Base-by-base conservation (phyloP, 2,797 vertebrate species). In the Varecia variegata region DNA sequence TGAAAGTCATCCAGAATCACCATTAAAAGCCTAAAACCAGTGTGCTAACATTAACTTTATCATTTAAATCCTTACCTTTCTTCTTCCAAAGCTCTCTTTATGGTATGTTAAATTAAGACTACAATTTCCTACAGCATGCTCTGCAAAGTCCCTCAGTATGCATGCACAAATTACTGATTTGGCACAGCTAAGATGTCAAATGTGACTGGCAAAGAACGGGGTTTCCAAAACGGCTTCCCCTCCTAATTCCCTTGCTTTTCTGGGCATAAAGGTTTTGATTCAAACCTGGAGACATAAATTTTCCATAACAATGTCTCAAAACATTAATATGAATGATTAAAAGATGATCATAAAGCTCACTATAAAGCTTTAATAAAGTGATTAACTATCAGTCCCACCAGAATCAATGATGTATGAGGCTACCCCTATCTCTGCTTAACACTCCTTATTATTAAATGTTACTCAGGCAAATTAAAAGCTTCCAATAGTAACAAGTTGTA, bases 1-100 rank as follows among this genome's bases (percentile, higher is more conserved):
- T 83, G 7, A 92, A 94, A 88, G 38, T 47, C 58, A 90, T 58
- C 68, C 18, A 90, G 45, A 83, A 88, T 73, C 58, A 94, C 20
- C 27, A 95, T 52, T 76, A 84, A 93, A 92, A 88, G 35, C 54
- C 5, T 32, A 95, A 95, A 97, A 80, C 35, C 73, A 95, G n/a
- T 38, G 12, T 73, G 32, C 15, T 62, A 90, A 89, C 38, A 86
- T 79, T 71, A 89, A 76, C 81, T 95, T 90, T 92, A 86, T 62
- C 60, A 79, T 50, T 70, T 94, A 93, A 94, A 87, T 47, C 32
- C 7, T 45, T 38, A 88, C 7, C 17, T 86, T 95, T 67, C 38
- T 58, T 89, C 32, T 94, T 32, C 60, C 58, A 95, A 93, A 91
- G 17, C 15, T 92, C 56, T 74, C 45, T 76, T 84, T 45, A 52